Conservation (phyloP, 1,140 invertebrate genomes). For the Bombyx mori region DNA sequence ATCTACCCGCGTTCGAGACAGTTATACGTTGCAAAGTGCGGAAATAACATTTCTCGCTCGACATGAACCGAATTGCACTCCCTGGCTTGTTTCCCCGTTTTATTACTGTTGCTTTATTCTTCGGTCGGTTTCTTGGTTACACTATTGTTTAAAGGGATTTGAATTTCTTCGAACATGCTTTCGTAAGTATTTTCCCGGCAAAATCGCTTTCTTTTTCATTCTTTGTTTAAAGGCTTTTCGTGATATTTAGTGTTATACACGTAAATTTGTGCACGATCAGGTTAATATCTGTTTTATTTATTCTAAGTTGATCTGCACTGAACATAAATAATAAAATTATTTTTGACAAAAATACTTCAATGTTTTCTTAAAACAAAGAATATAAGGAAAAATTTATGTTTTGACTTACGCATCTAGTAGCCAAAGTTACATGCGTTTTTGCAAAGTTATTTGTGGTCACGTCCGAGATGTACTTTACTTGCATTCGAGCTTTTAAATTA, state of each 20-base stretch:
- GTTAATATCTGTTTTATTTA: no score
- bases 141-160: constrained; percentile 16
- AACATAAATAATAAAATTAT: no score
- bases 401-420: no score
- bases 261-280: no score
- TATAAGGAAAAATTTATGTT: no score
- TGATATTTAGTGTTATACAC: no score
- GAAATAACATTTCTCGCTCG: constrained; percentile 20
- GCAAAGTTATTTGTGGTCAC: no score
- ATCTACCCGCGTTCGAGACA: constrained; percentile 17
- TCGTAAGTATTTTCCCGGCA: not conserved
- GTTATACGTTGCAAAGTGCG: constrained; percentile 22
- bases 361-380: no score
- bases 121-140: constrained; percentile 14
- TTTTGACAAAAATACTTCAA: no score
- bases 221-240: no score
- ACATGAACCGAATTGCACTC: constrained; percentile 24
- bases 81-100: constrained; percentile 17
- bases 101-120: constrained; percentile 18
- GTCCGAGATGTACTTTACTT: not conserved
- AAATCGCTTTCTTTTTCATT: not conserved
- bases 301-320: no score
- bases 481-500: constrained; percentile 32
- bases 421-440: no score
- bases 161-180: constrained; percentile 2